Base-by-base conservation (phyloP, 2,113 vertebrate genomes). In the Motacilla alba region DNA sequence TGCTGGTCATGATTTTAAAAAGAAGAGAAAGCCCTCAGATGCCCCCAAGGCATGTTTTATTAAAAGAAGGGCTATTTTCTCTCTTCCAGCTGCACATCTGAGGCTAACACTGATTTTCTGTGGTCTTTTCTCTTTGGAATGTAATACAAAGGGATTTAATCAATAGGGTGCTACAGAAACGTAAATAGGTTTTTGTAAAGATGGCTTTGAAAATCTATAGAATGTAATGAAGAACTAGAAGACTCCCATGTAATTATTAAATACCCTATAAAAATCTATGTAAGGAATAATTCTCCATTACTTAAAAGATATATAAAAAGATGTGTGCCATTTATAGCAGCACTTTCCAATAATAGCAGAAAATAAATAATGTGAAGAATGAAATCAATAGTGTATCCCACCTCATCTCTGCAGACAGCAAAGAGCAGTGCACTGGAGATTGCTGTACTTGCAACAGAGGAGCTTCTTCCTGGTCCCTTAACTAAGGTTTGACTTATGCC, bases 61-160 rank as follows among this genome's bases (percentile, higher is more conserved):
- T 75, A 85, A 93, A 80, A 43, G 63, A 94, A 87, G 75, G 66
- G 59, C 83, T 90, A 46, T 94, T 93, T 91, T 85, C 58, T 90
- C 67, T 85, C 63, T 50, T 89, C 77, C 80, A 94, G 86, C 52
- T 59, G 23, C 59, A 74, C 2, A 28, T 66, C 58, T 0, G 0
- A 83, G 67, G 28, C 72, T 90, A 68, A 75, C 64, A 49, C 78
- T 78, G 81, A 81, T 94, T 91, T 97, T 92, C 73, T 87, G 77
- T 3, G 4, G 53, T 91, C 27, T 88, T 27, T 68, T 77, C 0
- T 0, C 69, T 87, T 82, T 72, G 39, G 43, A 92, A 72, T n/a
- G 13, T 84, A 83, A 83, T 53, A 83, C 26, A 83, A 62, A 89
- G 72, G 55, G 59, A 70, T 90, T 90, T 77, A 93, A 96, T 94